These are phyloP conservation scores for Speoplatyrhinus poulsoni DNA, from an alignment of 2,113 vertebrate species.

Conservation along the genomic window DNA sequence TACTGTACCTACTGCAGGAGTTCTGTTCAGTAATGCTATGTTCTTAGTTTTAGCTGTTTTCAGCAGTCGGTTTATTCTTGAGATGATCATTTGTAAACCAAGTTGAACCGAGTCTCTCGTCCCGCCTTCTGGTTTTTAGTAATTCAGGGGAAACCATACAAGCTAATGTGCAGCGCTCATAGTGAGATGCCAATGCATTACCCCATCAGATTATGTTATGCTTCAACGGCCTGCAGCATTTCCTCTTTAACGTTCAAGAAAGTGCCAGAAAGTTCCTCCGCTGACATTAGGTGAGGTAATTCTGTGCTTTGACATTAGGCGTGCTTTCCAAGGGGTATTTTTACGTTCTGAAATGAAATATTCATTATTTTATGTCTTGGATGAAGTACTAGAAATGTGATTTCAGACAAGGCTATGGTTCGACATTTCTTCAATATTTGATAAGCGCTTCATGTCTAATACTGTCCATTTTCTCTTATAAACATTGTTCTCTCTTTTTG, in stretches of 20 bases:
- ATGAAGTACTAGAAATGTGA: constrained; percentile 72
- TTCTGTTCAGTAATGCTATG: too few species aligned
- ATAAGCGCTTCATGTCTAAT: constrained; percentile 69
- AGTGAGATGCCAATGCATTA: constrained; percentile 69
- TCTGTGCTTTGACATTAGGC: constrained; percentile 28
- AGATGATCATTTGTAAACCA: constrained; percentile 48
- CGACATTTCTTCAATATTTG: constrained; percentile 78
- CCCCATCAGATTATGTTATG: constrained; percentile 64
- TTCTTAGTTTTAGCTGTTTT: constrained; percentile 38
- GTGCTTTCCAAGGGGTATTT: constrained; percentile 70
- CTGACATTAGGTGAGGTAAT: constrained; percentile 67
- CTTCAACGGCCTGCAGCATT: constrained; percentile 67
- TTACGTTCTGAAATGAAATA: constrained; percentile 75
- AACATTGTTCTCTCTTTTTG: constrained; percentile 42
- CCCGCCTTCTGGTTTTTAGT: constrained; percentile 35
- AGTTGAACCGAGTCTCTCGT: constrained; percentile 20
- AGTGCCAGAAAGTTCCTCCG: constrained; percentile 52
- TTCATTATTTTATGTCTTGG: constrained; percentile 70
- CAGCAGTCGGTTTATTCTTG: constrained; percentile 20
- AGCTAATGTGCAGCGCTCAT: constrained; percentile 39
- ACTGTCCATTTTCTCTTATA: constrained; percentile 35
- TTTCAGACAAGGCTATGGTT: constrained; percentile 61
- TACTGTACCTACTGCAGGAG: too few species aligned
- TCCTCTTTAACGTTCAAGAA: constrained; percentile 61
- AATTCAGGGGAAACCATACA: constrained; percentile 44